These are phyloP conservation scores for Lamellibrachia satsuma DNA, from an alignment of 2,888 invertebrate genomes.

Conservation along the genomic window DNA sequence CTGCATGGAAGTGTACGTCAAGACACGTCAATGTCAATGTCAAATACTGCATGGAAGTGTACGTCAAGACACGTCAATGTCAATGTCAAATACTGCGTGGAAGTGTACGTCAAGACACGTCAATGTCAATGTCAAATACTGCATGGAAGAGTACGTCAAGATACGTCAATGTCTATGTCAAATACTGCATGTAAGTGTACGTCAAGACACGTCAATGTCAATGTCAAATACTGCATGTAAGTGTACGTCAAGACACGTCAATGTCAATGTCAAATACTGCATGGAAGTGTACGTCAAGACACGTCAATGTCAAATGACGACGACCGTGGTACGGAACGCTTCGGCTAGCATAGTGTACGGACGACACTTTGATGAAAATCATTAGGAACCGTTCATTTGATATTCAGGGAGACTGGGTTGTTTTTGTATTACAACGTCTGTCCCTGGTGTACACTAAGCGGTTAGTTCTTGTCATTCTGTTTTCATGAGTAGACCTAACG, in stretches of 20 bases:
- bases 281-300: too few relatives aligned
- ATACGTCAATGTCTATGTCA: too few relatives aligned
- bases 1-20: background rate
- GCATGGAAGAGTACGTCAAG: too few relatives aligned
- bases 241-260: background rate
- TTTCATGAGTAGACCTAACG: background rate
- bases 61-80: background rate
- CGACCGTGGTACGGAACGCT: background rate
- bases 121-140: background rate
- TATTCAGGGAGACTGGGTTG: background rate
- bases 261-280: background rate
- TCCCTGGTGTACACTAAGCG: background rate
- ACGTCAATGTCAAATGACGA: background rate
- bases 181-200: background rate
- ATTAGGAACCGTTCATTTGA: background rate
- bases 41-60: background rate
- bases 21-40: background rate
- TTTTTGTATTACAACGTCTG: background rate
- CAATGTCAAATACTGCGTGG: background rate
- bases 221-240: too few relatives aligned
- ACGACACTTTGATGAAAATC: background rate
- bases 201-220: background rate
- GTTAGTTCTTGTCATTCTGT: background rate
- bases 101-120: background rate
- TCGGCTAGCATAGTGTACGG: background rate